Conservation (phyloP, 2,797 vertebrate genomes). For the Sphenodon punctatus region DNA sequence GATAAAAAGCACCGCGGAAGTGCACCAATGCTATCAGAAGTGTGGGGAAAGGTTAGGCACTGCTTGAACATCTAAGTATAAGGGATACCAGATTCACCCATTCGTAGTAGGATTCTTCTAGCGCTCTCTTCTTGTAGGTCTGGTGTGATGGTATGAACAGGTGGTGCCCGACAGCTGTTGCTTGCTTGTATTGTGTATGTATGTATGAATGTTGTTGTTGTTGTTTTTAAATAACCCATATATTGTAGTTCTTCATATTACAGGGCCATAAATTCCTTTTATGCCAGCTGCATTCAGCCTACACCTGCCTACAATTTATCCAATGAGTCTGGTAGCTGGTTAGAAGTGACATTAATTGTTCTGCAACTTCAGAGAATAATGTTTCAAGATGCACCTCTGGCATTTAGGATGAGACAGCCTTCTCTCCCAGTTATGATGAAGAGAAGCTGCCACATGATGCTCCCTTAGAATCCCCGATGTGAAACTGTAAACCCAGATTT, state of each 20-base stretch:
- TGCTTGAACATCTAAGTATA: not conserved
- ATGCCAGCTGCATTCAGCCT: not conserved
- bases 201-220: too few species aligned
- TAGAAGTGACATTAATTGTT: not conserved
- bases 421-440: not conserved
- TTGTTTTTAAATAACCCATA: not conserved
- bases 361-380: not conserved
- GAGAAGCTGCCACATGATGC: not conserved
- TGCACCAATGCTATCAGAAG: not conserved
- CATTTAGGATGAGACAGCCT: not conserved
- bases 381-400: not conserved
- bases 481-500: too few species aligned
- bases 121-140: not conserved
- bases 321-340: not conserved
- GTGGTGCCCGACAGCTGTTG: not conserved
- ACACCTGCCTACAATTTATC: slow-evolving; percentile 22
- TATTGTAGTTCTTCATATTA: not conserved
- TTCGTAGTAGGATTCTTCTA: not conserved
- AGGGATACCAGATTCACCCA: not conserved
- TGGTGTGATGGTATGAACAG: not conserved
- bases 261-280: not conserved
- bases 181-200: too few species aligned
- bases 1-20: not conserved
- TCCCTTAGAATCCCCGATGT: not conserved
- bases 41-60: not conserved